Evolutionary conservation across 2,113 vertebrate species (phyloP), one percentile per base, ranked within the genome.

Genomic region (Grus americana): DNA sequence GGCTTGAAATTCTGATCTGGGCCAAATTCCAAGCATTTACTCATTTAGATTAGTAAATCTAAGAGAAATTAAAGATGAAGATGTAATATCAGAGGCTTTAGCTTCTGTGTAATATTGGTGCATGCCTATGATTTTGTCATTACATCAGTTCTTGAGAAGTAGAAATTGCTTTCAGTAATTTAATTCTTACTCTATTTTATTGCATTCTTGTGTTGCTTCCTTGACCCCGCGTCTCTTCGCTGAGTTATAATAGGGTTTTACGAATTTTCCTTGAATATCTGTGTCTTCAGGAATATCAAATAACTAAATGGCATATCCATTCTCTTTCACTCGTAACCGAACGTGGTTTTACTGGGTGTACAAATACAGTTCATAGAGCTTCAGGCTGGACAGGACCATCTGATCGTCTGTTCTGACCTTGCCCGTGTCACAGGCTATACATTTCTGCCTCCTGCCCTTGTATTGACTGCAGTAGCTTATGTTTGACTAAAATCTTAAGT

Each of bases 1-100:
- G 94, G 91, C 90, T 94, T 82, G 44, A 47, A 42, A 49, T 82
- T 46, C 61, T 79, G 38, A 32, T 88, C 87, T 82, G 90, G 93
- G 92, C 90, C 93, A 93, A 90, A 87, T 73, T 93, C 95, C 94
- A 96, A 90, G n/a, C 10, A 4, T 92, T 72, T 61, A 49, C 66
- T 95, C 90, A 70, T 96, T 87, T 55, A 54, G 46, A 79, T 87
- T 75, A 94, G 83, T 90, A 87, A 85, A 91, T 94, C 58, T 65
- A 90, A 79, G 88, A 68, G 82, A 96, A 95, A 95, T 92, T 82
- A 82, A 82, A 90, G 82, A 57, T 82, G 81, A 93, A 88, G 92
- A 86, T 82, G 67, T 92, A 79, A 93, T 76, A 62, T 46, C 74
- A 68, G 63, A 78, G 50, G 21, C 92, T 50, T 75, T 90, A 86